These are phyloP conservation scores for Ephydatia muelleri DNA, from an alignment of 37 sponge, comb jelly and placozoan species.

Conservation along the genomic window DNA sequence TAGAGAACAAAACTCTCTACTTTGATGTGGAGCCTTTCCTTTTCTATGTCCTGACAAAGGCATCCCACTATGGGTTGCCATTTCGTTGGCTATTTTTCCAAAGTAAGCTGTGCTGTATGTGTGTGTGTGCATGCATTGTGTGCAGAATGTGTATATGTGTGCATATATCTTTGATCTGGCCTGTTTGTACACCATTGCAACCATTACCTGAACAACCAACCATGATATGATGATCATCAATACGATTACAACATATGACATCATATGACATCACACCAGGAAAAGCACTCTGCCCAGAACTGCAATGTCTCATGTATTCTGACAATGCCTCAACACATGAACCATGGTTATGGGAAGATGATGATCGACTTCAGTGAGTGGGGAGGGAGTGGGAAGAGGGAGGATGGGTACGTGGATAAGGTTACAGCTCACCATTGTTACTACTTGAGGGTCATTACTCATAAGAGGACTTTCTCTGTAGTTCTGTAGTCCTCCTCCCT, in stretches of 20 bases:
- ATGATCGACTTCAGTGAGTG: conserved; percentile 96
- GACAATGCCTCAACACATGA: conserved; percentile 92
- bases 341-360: conserved; percentile 90
- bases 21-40: conserved; percentile 96
- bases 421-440: no score
- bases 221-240: no score
- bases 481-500: no score
- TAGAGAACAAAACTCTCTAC: conserved; percentile 98
- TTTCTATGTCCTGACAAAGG: conserved; percentile 89
- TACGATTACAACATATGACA: no score
- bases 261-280: no score
- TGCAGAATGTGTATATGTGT: no score
- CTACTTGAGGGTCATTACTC: no score
- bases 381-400: not conserved
- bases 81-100: conserved; percentile 95
- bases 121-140: not conserved
- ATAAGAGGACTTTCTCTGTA: no score
- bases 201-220: no score
- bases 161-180: not conserved
- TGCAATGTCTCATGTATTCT: conserved; percentile 97
- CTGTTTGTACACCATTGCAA: not conserved
- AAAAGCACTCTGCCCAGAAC: conserved; percentile 90
- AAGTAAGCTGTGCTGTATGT: conserved; percentile 50
- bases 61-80: conserved; percentile 71
- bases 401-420: no score